Base-by-base conservation (phyloP, 2,113 vertebrate species). In the Coptodon rendalli region DNA sequence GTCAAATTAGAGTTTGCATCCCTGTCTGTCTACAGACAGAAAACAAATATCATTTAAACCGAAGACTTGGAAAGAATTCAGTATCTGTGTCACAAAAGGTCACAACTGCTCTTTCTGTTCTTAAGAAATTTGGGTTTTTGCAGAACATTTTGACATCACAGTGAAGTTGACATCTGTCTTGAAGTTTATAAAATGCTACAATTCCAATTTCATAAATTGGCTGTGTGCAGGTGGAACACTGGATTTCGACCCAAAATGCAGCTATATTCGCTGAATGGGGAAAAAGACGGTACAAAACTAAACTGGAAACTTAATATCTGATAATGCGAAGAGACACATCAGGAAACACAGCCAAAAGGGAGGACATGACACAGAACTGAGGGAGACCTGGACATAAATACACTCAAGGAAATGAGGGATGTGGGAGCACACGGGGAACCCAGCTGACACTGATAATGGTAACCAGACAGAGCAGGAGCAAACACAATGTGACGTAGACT, bases 231-330 rank as follows among this genome's bases (percentile, higher is more conserved):
- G 56, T 0, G 7, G 13, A 9, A 57, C 7, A 0, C 3, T 9
- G 24, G 24, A 57, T 29, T 57, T 57, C 1, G 0, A 57, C 7
- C 24, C 24, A 57, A 57, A 57, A 57, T 29, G 24, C 56, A 29
- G 7, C 56, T 0, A 0, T 29, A 29, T 57, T 57, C 0, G 0
- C 56, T 29, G 56, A 57, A 57, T 29, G 24, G 13, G 6, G 0
- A 2, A 29, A 29, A 59, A 59, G 56, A 0, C 0, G 13, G 7
- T 29, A 59, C 56, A 59, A 59, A 59, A 59, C 4, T 59, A 59
- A 59, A 59, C 56, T 2, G 24, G 56, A 0, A 59, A 59, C 9
- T 59, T 9, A 29, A 59, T 57, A 1, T 2, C 24, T 59, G 2
- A 59, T 57, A 59, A 59, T 29, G 7, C 7, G 0, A 5, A 27